Conservation (phyloP, 2,888 invertebrate genomes). For the Drosophila nigritarsus region DNA sequence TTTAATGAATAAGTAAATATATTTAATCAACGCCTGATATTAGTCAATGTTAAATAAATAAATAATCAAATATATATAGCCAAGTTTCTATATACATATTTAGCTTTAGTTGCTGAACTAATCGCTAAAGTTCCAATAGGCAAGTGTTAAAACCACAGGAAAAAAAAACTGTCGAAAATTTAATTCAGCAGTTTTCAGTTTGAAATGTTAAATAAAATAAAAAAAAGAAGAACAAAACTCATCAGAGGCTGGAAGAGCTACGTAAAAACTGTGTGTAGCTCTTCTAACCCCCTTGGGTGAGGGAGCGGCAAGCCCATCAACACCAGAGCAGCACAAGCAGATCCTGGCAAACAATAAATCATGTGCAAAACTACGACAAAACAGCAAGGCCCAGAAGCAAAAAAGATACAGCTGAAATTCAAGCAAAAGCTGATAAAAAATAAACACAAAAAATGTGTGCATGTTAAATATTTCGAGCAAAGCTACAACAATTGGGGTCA, state of each 20-base stretch:
- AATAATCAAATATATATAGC: background rate
- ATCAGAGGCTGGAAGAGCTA: conserved; percentile 34
- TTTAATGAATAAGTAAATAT: background rate
- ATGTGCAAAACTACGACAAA: conserved; percentile 52
- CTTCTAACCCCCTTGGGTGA: background rate
- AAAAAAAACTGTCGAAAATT: conserved; percentile 36
- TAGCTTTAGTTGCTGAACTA: background rate
- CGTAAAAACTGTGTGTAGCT: conserved; percentile 9
- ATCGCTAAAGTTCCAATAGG: background rate
- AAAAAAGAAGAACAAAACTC: conserved; percentile 46
- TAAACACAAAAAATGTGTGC: conserved; percentile 39
- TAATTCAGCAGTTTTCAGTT: conserved; percentile 16
- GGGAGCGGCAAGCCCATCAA: conserved; percentile 48
- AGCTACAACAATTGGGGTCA: conserved; percentile 70
- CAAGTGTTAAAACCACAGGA: conserved; percentile 18
- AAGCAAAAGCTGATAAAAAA: conserved; percentile 73
- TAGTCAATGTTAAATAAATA: background rate
- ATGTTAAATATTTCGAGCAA: conserved; percentile 65
- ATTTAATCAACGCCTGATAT: background rate
- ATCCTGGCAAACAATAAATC: conserved; percentile 60
- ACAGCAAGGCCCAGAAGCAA: conserved; percentile 30
- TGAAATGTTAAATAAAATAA: conserved; percentile 45
- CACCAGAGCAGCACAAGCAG: conserved; percentile 31
- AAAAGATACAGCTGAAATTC: conserved; percentile 67
- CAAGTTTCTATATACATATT: background rate